Conservation (phyloP, 2,888 invertebrate species). For the Hetaerina titia region DNA sequence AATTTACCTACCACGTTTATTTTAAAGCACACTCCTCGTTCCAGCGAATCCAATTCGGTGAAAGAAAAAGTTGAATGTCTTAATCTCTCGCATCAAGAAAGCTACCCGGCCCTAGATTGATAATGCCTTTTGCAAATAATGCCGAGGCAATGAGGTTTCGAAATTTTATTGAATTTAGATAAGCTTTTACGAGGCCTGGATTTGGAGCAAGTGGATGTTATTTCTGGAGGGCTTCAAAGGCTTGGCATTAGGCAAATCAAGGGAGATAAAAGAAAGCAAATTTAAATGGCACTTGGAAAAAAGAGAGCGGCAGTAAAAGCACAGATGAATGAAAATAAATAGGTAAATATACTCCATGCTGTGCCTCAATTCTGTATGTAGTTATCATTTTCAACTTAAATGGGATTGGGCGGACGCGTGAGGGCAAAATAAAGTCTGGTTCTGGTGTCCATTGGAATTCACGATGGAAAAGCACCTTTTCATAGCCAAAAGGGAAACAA, state of each 20-base stretch:
- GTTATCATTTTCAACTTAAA: not conserved
- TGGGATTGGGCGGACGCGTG: not conserved
- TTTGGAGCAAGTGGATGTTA: not conserved
- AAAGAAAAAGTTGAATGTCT: not conserved
- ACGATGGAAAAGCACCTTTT: not conserved
- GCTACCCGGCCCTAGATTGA: not conserved
- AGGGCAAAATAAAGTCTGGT: not conserved
- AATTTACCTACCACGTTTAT: not conserved
- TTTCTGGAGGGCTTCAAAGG: not conserved
- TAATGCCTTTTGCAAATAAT: slow-evolving; percentile 22
- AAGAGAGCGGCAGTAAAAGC: not conserved
- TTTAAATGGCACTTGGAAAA: not conserved
- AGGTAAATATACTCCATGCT: not conserved
- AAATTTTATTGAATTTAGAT: slow-evolving; percentile 4
- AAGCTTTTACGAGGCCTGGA: not conserved
- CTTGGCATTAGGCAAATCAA: not conserved
- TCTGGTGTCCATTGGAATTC: not conserved
- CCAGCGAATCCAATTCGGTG: not conserved
- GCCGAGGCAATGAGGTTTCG: not conserved
- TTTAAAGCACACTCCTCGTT: not conserved
- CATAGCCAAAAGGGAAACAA: not conserved
- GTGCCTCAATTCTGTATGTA: not conserved
- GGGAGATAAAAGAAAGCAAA: slow-evolving; percentile 5
- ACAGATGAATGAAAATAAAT: not conserved
- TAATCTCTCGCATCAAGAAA: not conserved